Evolutionary conservation across 2,888 invertebrate species (phyloP).

Genomic region (Alentia gelatinosa): DNA sequence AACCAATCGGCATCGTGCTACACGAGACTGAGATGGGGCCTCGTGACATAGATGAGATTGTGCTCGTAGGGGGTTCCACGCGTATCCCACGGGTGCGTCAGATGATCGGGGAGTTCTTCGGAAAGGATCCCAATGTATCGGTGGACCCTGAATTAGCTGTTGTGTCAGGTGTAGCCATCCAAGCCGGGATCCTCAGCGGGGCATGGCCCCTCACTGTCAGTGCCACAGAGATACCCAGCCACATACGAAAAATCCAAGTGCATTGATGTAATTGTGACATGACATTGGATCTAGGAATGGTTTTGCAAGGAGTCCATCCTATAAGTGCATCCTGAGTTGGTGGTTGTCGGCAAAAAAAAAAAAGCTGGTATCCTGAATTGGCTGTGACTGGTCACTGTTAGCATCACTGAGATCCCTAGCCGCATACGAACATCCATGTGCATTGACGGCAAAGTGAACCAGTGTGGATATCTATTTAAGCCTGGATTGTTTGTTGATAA

Average conservation of each 20-base stretch:
- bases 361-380: too few relatives aligned
- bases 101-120: slow-evolving; percentile 80
- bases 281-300: not conserved
- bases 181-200: slow-evolving; percentile 82
- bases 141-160: slow-evolving; percentile 82
- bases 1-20: slow-evolving; percentile 81
- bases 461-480: too few relatives aligned
- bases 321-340: too few relatives aligned
- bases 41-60: slow-evolving; percentile 82
- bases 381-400: too few relatives aligned
- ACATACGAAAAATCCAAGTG: slow-evolving; percentile 76
- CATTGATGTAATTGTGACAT: slow-evolving; percentile 54
- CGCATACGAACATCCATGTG: too few relatives aligned
- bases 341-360: too few relatives aligned
- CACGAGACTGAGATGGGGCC: slow-evolving; percentile 75
- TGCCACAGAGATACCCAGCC: slow-evolving; percentile 78
- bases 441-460: too few relatives aligned
- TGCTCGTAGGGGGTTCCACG: slow-evolving; percentile 82
- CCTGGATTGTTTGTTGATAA: too few relatives aligned
- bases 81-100: slow-evolving; percentile 81
- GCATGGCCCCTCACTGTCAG: slow-evolving; percentile 82
- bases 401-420: too few relatives aligned
- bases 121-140: slow-evolving; percentile 74
- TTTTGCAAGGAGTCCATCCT: too few relatives aligned
- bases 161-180: slow-evolving; percentile 82